phyloP scores from a whole-genome alignment of 2,113 vertebrate species.

The Plotosus lineatus region DNA sequence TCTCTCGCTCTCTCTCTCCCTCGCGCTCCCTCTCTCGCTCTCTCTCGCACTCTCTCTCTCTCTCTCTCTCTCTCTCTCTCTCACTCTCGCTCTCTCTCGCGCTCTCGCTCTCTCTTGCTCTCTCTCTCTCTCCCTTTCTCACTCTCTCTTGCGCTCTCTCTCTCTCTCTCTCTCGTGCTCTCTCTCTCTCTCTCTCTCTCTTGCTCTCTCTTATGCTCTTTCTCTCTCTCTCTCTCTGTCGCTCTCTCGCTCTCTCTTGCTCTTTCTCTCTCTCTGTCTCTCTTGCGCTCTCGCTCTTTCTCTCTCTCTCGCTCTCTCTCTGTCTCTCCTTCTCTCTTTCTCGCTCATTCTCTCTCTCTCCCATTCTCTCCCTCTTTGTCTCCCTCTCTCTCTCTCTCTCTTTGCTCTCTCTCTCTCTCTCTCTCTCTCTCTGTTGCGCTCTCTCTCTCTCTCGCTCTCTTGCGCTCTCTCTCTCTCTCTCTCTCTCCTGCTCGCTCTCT shows the following conservation, averaged over 20 bases:
- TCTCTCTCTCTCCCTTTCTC: too few relatives aligned
- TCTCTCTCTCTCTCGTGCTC: slow-evolving; percentile 20
- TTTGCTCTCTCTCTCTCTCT: neutral
- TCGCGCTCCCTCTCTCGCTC: slow-evolving; percentile 59
- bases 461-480: slow-evolving; percentile 70
- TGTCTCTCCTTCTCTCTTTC: slow-evolving; percentile 56
- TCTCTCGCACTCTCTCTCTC: neutral
- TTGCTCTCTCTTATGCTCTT: slow-evolving; percentile 54
- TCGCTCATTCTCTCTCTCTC: slow-evolving; percentile 28
- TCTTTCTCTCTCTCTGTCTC: neutral
- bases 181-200: slow-evolving; percentile 60
- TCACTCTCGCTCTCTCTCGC: neutral
- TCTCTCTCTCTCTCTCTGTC: slow-evolving; percentile 57
- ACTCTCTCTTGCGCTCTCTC: too few relatives aligned
- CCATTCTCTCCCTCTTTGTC: too few relatives aligned
- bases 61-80: slow-evolving; percentile 77
- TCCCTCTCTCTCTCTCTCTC: slow-evolving; percentile 69
- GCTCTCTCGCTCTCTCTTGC: slow-evolving; percentile 60
- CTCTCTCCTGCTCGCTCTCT: neutral
- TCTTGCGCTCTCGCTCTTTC: too few relatives aligned
- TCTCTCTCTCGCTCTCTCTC: slow-evolving; percentile 65
- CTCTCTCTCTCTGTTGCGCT: slow-evolving; percentile 60
- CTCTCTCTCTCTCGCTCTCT: too few relatives aligned
- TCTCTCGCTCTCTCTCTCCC: slow-evolving; percentile 62
- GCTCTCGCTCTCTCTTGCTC: slow-evolving; percentile 60